phyloP scores from a whole-genome alignment of 2,888 invertebrate genomes.

The Cosmorhoe ocellata region DNA sequence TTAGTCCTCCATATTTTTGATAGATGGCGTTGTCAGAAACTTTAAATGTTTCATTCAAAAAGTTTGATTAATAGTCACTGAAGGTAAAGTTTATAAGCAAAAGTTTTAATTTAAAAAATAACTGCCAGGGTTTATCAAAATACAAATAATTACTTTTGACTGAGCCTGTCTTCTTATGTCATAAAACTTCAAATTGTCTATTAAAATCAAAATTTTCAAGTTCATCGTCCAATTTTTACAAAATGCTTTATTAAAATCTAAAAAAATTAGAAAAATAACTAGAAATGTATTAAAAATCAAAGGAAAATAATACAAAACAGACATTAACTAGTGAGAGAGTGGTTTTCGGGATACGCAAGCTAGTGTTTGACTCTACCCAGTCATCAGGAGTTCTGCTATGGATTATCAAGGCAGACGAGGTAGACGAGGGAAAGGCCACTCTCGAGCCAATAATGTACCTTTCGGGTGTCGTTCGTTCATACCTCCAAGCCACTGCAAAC shows the following conservation, averaged over 20 bases:
- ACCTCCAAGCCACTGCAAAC: conserved; percentile 29
- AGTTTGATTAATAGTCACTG: no score
- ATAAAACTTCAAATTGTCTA: conserved; percentile 9
- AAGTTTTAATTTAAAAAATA: no score
- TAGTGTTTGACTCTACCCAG: no score
- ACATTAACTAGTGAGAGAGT: conserved; percentile 8
- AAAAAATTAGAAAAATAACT: conserved; percentile 12
- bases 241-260: conserved; percentile 25
- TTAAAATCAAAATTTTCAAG: conserved; percentile 12
- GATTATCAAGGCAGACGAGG: conserved; percentile 52
- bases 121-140: background rate
- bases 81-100: no score
- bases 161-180: background rate
- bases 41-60: background rate
- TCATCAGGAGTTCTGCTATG: conserved; percentile 43
- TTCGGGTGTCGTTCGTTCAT: conserved; percentile 6
- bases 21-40: background rate
- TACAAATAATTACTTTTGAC: no score
- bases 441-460: conserved; percentile 28
- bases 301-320: conserved; percentile 6
- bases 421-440: conserved; percentile 35
- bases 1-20: background rate
- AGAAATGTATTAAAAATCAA: conserved; percentile 19
- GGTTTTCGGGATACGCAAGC: background rate
- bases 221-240: conserved; percentile 18